Evolutionary conservation across 2,797 vertebrate genomes (phyloP), one percentile per base, ranked within the genome.

Genomic region (Triplophysa yarkandensis): DNA sequence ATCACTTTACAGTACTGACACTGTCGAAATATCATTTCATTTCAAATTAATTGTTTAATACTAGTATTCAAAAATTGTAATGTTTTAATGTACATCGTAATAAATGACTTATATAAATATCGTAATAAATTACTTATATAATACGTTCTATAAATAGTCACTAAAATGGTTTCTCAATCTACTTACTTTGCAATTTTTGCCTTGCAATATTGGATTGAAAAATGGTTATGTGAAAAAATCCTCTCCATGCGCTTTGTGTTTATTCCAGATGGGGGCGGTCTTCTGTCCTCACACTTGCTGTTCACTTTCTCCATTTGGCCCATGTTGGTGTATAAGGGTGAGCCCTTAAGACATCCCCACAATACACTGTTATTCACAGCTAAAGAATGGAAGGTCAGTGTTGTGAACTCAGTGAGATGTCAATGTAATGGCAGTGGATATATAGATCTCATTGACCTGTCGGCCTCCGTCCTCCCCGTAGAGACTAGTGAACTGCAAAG

Each of bases 401-500:
- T 1, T n/a, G 46, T 32, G 55, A n/a, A 19, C 28, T 32, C 57
- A n/a, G 39, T 27, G 44, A 44, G 39, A 67, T 39, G 16, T 57
- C 60, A 54, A 62, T 57, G 71, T 78, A 74, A 74, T 27, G 41
- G 30, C 41, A 44, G 44, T 25, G n/a, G 71, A 78, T 63, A 68
- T 74, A 74, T 69, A 78, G 55, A 66, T 69, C 60, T 41, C 46
- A 62, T 55, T 63, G 48, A 55, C 66, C 58, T 23, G 44, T 39
- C 5, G 11, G 48, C 19, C 36, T 68, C 44, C 62, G 57, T 75
- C 46, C 48, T 58, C 28, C 19, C 32, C 54, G 44, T 6, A 7
- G 69, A 54, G 68, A 46, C 69, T 27, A 21, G 19, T 17, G 28
- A 52, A 62, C 48, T 52, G 54, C 63, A 58, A 41, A 66, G 57